Base-by-base conservation (phyloP, 1,140 invertebrate species). In the Cylas formicarius region DNA sequence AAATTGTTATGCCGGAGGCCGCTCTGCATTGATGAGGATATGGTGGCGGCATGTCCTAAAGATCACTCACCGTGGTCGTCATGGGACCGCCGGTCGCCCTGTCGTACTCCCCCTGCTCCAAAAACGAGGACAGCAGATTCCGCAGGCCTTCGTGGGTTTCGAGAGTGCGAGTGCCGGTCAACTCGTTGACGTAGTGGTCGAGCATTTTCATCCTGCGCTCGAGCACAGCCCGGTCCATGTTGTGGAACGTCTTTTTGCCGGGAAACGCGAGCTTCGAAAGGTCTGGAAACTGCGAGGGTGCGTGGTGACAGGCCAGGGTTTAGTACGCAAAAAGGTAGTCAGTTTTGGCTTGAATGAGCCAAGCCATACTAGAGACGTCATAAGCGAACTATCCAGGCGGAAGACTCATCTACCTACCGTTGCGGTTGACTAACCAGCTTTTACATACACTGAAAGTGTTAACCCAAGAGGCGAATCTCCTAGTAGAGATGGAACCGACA, bases 181-280 rank as follows among this genome's bases (percentile, higher is more conserved):
- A 55, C 50, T 75, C 82, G 53, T 81, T 74, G 39, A 96, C 68
- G 70, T 93, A 96, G 21, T 73, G 75, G 61, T 93, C 90, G 4
- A 96, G 66, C 70, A 87, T 84, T 41, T 80, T 73, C 73, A 88
- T 90, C 20, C 92, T 71, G 56, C 80, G 83, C 62, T 96, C 90
- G 27, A 97, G 63, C 27, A 96, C 90, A 5, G 80, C 71, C 31
- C 87, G 70, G 40, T 90, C 90, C 63, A 90, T 87, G 63, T 95
- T 96, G 53, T 94, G 90, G 60, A 96, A 90, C 11, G 91, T 83
- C 59, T 92, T 93, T 66, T 97, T 97, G 0, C 83, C 86, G 9
- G 92, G 92, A 60, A 97, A 92, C 16, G 79, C 73, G 16, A 95
- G 67, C 55, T 81, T 84, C 3, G 76, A 73, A 2, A 95, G 62